Evolutionary conservation across 2,113 vertebrate genomes (phyloP).

Genomic region (Amphiprion percula): DNA sequence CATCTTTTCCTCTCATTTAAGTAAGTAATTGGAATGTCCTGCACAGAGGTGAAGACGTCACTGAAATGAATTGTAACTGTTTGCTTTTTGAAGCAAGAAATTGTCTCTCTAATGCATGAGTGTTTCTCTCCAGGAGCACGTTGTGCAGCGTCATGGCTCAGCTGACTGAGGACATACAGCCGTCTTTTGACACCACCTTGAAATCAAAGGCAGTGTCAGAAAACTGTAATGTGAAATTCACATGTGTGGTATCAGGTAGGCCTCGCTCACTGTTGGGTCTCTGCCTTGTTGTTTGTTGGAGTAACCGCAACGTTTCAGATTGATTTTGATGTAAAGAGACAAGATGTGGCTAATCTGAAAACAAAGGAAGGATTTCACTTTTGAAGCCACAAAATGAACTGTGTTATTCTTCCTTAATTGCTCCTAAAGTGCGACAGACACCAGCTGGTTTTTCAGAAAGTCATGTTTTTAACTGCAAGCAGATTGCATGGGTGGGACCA

Average conservation of each 20-base stretch:
- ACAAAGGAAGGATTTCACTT: constrained; percentile 16
- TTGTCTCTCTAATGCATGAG: constrained; percentile 14
- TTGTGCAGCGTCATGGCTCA: constrained; percentile 97
- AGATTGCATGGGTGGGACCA: constrained; percentile 2
- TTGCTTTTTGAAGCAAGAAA: constrained; percentile 12
- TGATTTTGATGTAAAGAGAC: background rate
- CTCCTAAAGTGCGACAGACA: background rate
- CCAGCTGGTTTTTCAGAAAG: background rate
- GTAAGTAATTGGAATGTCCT: constrained; percentile 44
- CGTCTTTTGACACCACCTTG: constrained; percentile 94
- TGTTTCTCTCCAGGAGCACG: constrained; percentile 91
- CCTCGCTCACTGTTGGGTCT: background rate
- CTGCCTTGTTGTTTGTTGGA: constrained; percentile 24
- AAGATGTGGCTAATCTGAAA: constrained; percentile 50
- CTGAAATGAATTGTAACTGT: constrained; percentile 16
- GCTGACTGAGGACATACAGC: constrained; percentile 96
- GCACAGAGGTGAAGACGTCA: constrained; percentile 34
- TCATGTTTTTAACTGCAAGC: constrained; percentile 2
- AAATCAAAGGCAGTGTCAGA: constrained; percentile 95
- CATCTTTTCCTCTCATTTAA: constrained; percentile 40
- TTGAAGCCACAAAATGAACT: background rate
- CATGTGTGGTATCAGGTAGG: constrained; percentile 95
- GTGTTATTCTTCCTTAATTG: background rate
- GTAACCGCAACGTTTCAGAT: constrained; percentile 16
- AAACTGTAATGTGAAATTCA: constrained; percentile 94